phyloP scores from a whole-genome alignment of 1,140 invertebrate species.

The Drosophila lacertosa region DNA sequence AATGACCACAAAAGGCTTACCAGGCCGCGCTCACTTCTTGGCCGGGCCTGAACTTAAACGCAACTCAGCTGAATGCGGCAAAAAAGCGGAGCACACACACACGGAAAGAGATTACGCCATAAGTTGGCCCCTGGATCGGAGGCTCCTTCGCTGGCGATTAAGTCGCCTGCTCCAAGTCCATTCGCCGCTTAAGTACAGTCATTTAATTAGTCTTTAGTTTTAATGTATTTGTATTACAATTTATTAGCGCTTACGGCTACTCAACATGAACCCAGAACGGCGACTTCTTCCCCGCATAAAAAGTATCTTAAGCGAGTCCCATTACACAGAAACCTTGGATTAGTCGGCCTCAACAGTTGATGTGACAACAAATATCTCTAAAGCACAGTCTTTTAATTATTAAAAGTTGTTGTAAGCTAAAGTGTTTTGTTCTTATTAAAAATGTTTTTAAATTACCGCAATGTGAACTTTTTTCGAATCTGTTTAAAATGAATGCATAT shows the following conservation, averaged over 20 bases:
- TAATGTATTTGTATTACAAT: slow-evolving; percentile 82
- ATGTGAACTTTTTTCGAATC: no score
- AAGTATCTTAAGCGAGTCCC: slow-evolving; percentile 38
- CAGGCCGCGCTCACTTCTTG: slow-evolving; percentile 30
- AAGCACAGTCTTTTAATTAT: no score
- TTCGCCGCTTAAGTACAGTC: slow-evolving; percentile 72
- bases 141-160: slow-evolving; percentile 59
- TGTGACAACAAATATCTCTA: neutral
- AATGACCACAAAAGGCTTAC: slow-evolving; percentile 79
- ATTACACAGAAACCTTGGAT: slow-evolving; percentile 40
- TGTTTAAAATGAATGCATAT: neutral
- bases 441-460: no score
- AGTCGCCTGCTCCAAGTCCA: slow-evolving; percentile 56
- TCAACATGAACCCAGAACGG: slow-evolving; percentile 41
- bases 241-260: slow-evolving; percentile 71
- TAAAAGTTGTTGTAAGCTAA: no score
- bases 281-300: slow-evolving; percentile 21
- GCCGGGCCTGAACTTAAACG: slow-evolving; percentile 21
- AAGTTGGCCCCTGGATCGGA: slow-evolving; percentile 43
- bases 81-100: slow-evolving; percentile 45
- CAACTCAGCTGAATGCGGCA: slow-evolving; percentile 11
- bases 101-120: slow-evolving; percentile 53
- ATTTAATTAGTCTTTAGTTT: slow-evolving; percentile 83
- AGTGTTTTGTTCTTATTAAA: no score
- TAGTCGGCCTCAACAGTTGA: neutral